Evolutionary conservation across 2,113 vertebrate genomes (phyloP).

Genomic region (Ursus arctos): DNA sequence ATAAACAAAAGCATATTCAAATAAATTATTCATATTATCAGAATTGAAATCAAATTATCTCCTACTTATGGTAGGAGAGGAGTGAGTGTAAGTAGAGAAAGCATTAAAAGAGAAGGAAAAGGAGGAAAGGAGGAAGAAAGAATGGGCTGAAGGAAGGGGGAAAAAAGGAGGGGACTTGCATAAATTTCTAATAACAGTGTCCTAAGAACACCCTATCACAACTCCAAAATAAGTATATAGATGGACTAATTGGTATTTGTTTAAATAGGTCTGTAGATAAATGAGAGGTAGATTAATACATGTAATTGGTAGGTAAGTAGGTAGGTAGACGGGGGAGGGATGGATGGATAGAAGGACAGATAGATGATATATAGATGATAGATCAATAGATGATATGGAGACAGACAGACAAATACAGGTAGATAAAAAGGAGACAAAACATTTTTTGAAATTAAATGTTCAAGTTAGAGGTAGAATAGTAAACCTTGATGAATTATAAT

Average conservation of each 20-base stretch:
- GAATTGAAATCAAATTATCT: not conserved
- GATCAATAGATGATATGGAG: not conserved
- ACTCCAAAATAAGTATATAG: not conserved
- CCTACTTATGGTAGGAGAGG: not conserved
- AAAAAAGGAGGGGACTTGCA: not conserved
- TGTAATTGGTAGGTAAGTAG: not conserved
- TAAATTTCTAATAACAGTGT: not conserved
- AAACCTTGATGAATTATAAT: not conserved
- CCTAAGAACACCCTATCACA: not conserved
- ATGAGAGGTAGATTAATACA: not conserved
- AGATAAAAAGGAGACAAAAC: not conserved
- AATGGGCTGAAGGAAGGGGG: not conserved
- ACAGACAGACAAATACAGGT: not conserved
- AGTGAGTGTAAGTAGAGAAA: not conserved
- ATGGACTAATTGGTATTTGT: not conserved
- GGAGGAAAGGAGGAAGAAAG: not conserved
- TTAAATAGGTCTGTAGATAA: not conserved
- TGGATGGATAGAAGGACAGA: not conserved
- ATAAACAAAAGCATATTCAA: not conserved
- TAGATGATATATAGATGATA: not conserved
- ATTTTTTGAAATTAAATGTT: not conserved
- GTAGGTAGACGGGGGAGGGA: not conserved
- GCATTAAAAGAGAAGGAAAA: not conserved
- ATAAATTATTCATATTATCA: not conserved
- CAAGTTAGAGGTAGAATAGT: not conserved